Base-by-base conservation (phyloP, 2,797 vertebrate genomes). In the Diplodus sargus region DNA sequence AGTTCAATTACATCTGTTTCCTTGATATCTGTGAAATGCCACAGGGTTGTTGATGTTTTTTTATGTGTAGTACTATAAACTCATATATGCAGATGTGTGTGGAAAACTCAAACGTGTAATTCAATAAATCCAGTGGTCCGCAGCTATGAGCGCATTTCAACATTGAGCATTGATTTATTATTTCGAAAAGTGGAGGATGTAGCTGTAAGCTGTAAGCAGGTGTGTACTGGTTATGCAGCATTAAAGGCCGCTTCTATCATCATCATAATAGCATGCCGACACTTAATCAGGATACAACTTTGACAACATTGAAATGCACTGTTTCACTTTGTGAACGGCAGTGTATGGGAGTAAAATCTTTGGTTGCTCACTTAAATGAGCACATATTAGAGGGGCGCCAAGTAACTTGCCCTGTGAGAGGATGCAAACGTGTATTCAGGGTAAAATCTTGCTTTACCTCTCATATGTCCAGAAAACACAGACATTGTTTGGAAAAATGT, bases 401-500 rank as follows among this genome's bases (percentile, higher is more conserved):
- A 23, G 69, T 87, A 8, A 11, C 3, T 16, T 85, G 88, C 16
- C 69, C 83, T 43, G 68, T 83, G 25, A 83, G 51, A 63, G 69
- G 82, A 69, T 85, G 79, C 61, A 81, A 82, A 62, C 59, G 5
- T 65, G 65, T 74, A 15, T 83, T 86, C n/a, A 48, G 30, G 48
- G 70, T 18, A 18, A 82, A 78, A 74, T 49, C 65, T 5, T 74
- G 59, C 5, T 80, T 87, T 75, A 78, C 78, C 0, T 60, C 81
- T 5, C 79, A 87, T 34, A 79, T 90, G 80, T 83, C 76, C 14
- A 78, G 66, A 81, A 87, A 85, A 20, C 83, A 87, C 69, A 86
- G 45, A 78, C 56, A 74, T 25, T 80, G 78, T 16, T 67, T 58
- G 4, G 75, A 12, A 62, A 62, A 81, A 82, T 75, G 20, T 65